Evolutionary conservation across 2,888 invertebrate species (phyloP).

Genomic region (Scrobipalpa atriplicella): DNA sequence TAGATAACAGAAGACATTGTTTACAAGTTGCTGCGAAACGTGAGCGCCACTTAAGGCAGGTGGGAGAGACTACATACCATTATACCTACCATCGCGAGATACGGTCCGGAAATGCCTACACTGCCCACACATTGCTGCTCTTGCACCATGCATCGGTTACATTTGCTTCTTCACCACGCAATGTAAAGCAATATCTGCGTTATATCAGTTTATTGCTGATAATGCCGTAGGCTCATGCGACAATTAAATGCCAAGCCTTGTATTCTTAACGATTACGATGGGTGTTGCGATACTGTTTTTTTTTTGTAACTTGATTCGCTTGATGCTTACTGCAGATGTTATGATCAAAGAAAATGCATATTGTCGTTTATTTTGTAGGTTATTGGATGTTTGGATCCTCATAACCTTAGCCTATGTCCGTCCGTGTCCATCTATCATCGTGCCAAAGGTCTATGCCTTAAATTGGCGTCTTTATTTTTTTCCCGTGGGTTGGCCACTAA

Average conservation of each 20-base stretch:
- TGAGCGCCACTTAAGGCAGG: constrained; percentile 14
- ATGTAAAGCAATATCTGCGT: background rate
- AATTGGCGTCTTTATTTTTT: too few species aligned
- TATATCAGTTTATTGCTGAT: background rate
- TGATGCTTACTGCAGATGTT: constrained; percentile 11
- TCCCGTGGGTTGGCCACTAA: too few species aligned
- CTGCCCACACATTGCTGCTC: background rate
- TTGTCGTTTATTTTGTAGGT: constrained; percentile 2
- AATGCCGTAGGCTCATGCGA: background rate
- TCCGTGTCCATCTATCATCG: too few species aligned
- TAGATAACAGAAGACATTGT: background rate
- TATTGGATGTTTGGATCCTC: too few species aligned
- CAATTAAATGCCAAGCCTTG: constrained; percentile 9
- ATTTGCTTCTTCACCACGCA: background rate
- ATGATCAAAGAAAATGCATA: background rate
- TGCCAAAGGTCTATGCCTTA: too few species aligned
- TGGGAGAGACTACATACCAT: constrained; percentile 6
- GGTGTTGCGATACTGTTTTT: background rate
- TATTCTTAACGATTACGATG: constrained; percentile 3
- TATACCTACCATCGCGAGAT: background rate
- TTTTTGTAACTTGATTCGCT: constrained; percentile 7
- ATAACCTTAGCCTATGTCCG: too few species aligned
- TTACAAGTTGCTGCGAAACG: constrained; percentile 11
- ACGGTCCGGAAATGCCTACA: background rate
- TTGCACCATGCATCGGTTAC: background rate